These are phyloP conservation scores for Polymixis lichenea DNA, from an alignment of 2,888 invertebrate genomes.

Conservation along the genomic window DNA sequence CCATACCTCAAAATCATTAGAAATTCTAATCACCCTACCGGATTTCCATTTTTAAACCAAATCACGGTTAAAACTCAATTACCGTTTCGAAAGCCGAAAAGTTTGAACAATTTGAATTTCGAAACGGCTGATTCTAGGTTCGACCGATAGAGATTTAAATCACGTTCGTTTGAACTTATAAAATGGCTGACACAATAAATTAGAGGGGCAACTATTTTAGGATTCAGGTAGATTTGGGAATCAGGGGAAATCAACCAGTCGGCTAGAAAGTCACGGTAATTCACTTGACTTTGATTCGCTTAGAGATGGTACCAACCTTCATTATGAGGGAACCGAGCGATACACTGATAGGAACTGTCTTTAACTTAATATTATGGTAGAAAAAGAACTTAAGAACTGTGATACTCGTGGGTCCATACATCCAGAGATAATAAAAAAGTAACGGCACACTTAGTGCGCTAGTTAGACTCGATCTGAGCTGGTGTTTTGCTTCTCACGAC, in stretches of 20 bases:
- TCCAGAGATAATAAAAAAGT: background rate
- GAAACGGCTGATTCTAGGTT: constrained; percentile 42
- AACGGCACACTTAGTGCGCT: too few relatives aligned
- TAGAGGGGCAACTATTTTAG: constrained; percentile 33
- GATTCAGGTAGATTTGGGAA: constrained; percentile 15
- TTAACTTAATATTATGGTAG: too few relatives aligned
- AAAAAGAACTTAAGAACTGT: background rate
- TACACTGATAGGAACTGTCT: too few relatives aligned
- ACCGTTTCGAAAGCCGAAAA: constrained; percentile 58
- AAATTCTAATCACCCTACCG: constrained; percentile 45
- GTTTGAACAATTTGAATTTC: constrained; percentile 66
- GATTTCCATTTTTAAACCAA: constrained; percentile 57
- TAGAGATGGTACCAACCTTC: background rate
- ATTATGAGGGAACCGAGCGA: background rate
- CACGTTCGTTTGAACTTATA: constrained; percentile 59
- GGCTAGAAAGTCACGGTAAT: constrained; percentile 1
- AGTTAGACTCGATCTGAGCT: background rate
- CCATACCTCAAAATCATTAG: constrained; percentile 10
- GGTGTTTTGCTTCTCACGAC: background rate
- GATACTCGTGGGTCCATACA: background rate
- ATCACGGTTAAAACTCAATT: constrained; percentile 67
- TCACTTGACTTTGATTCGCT: background rate
- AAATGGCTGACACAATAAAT: constrained; percentile 58
- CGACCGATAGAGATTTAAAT: constrained; percentile 54
- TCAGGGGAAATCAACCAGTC: background rate